A percentile compares a stretch with the other conserved stretches of the same genome.
Evolutionary conservation across 37 sponge, comb jelly and placozoan species (phyloP).

Genomic region (Spongilla lacustris): DNA sequence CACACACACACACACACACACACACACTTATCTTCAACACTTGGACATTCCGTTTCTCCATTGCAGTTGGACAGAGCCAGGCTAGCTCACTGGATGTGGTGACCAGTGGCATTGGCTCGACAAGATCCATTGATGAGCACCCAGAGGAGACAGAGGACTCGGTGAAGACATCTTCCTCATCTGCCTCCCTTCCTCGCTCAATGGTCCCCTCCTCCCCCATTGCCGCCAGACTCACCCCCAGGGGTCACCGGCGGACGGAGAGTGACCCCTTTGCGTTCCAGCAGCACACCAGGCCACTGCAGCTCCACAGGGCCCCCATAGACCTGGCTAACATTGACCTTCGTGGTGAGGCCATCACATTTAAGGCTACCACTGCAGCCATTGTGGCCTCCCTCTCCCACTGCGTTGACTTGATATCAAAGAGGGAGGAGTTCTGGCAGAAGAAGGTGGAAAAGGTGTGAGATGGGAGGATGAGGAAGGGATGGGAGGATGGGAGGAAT

Average conservation of each 20-base stretch:
- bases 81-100: neutral
- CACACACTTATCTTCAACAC: neutral
- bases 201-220: conserved; percentile 35
- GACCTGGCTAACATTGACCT: conserved; percentile 59
- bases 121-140: conserved; percentile 50
- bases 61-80: neutral
- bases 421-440: conserved; percentile 87
- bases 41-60: neutral
- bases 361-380: conserved; percentile 93
- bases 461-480: conserved; percentile 9
- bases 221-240: conserved; percentile 37
- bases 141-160: conserved; percentile 59
- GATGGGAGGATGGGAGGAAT: neutral
- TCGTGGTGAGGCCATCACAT: conserved; percentile 81
- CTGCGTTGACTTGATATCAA: conserved; percentile 75
- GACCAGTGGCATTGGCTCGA: conserved; percentile 4
- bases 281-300: neutral
- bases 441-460: conserved; percentile 83
- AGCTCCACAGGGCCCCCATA: neutral
- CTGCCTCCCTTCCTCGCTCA: conserved; percentile 6
- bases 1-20: too few species aligned
- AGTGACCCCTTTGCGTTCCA: conserved; percentile 79
- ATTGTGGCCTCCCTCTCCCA: conserved; percentile 78
- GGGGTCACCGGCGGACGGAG: conserved; percentile 81
- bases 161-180: conserved; percentile 34